Evolutionary conservation across 2,888 invertebrate genomes (phyloP).

Genomic region (Torymus aiolomorphi): DNA sequence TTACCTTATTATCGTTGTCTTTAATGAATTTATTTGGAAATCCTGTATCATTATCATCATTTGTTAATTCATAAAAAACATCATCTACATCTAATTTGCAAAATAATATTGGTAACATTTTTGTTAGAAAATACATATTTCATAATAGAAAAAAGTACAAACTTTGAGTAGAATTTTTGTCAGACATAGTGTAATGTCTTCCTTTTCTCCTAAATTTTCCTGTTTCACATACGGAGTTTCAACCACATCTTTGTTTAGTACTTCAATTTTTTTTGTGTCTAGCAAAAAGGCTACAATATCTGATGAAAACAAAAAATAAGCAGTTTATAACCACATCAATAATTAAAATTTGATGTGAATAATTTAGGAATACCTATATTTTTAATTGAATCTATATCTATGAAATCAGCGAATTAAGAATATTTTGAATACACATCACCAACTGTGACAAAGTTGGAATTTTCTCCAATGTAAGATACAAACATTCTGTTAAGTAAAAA

Average conservation of each 20-base stretch:
- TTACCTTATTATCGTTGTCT: no score
- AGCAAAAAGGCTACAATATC: slow-evolving; percentile 63
- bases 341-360: slow-evolving; percentile 1
- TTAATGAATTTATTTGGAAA: no score
- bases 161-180: neutral
- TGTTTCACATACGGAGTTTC: neutral
- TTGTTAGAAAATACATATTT: slow-evolving; percentile 2
- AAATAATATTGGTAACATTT: slow-evolving; percentile 4
- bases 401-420: slow-evolving; percentile 27
- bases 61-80: slow-evolving; percentile 23
- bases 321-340: neutral
- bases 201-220: no score
- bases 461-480: slow-evolving; percentile 56
- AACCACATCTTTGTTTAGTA: neutral
- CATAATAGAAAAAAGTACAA: slow-evolving; percentile 1
- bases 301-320: slow-evolving; percentile 24
- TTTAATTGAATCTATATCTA: slow-evolving; percentile 5
- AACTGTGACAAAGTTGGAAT: slow-evolving; percentile 56
- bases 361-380: slow-evolving; percentile 26
- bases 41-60: neutral
- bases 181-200: no score
- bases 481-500: slow-evolving; percentile 51
- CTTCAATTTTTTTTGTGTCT: slow-evolving; percentile 60
- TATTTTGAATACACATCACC: slow-evolving; percentile 42
- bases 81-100: slow-evolving; percentile 27